Evolutionary conservation across 2,113 vertebrate genomes (phyloP).

Genomic region (Colistium nudipinnis): DNA sequence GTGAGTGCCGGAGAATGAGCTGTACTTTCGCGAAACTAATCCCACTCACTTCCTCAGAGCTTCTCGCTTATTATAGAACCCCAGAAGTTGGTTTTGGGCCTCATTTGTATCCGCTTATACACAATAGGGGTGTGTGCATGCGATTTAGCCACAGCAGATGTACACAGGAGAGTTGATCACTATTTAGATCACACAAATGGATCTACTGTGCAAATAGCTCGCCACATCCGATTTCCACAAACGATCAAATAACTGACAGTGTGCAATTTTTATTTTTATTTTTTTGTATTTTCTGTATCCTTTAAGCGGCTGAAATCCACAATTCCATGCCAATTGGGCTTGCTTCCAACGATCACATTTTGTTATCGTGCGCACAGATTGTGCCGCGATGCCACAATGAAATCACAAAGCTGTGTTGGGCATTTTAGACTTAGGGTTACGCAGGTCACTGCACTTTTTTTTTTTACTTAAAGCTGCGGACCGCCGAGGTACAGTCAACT

Average conservation of each 20-base stretch:
- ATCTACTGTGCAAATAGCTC: conserved; percentile 55
- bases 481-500: conserved; percentile 18
- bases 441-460: conserved; percentile 27
- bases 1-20: conserved; percentile 44
- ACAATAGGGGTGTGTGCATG: not conserved
- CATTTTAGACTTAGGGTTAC: not conserved
- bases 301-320: conserved; percentile 6
- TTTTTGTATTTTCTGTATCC: not conserved
- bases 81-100: conserved; percentile 20
- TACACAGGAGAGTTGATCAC: conserved; percentile 38
- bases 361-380: not conserved
- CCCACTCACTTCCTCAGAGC: conserved; percentile 40
- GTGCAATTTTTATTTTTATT: not conserved
- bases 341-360: too few species aligned
- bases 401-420: not conserved
- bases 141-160: conserved; percentile 7
- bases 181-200: conserved; percentile 50
- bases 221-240: conserved; percentile 3
- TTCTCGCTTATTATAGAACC: conserved; percentile 3
- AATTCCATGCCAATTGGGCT: not conserved
- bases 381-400: not conserved
- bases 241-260: conserved; percentile 8
- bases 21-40: conserved; percentile 39
- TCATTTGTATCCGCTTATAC: not conserved
- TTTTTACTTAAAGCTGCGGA: conserved; percentile 12